These are phyloP conservation scores for Stenopsyche tienmushanensis DNA, from an alignment of 1,140 invertebrate genomes.

Conservation along the genomic window DNA sequence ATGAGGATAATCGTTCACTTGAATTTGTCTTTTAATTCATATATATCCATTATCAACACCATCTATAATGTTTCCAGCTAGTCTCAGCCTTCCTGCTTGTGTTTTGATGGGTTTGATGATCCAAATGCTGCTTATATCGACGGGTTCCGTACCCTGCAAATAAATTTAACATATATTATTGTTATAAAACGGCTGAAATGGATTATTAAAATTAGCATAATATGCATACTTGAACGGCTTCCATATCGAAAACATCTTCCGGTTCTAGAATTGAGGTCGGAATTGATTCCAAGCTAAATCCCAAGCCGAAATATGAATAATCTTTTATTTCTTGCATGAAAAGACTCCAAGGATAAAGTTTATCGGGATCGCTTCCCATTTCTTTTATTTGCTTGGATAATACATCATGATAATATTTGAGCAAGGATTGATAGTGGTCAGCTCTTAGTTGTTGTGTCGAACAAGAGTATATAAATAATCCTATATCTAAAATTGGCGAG, in stretches of 20 bases:
- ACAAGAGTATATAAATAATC: slow-evolving; percentile 64
- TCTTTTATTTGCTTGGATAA: slow-evolving; percentile 57
- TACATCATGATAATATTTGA: slow-evolving; percentile 59
- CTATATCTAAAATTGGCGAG: slow-evolving; percentile 61
- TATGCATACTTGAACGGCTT: slow-evolving; percentile 11
- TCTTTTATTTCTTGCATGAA: slow-evolving; percentile 59
- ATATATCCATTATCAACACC: slow-evolving; percentile 64
- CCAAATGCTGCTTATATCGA: slow-evolving; percentile 58
- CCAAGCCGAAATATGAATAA: slow-evolving; percentile 62
- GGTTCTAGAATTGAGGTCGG: slow-evolving; percentile 61
- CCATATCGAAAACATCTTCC: slow-evolving; percentile 61
- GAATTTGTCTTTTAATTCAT: no score
- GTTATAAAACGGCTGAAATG: no score
- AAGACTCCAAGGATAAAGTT: slow-evolving; percentile 57
- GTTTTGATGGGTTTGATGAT: slow-evolving; percentile 56
- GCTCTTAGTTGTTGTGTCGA: slow-evolving; percentile 59
- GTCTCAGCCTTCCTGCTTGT: slow-evolving; percentile 55
- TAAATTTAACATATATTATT: no score
- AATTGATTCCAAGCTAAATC: slow-evolving; percentile 64
- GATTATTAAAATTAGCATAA: not conserved
- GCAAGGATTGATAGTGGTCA: slow-evolving; percentile 58
- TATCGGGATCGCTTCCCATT: slow-evolving; percentile 61
- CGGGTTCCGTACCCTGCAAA: slow-evolving; percentile 52
- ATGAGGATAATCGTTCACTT: no score
- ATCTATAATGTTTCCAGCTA: slow-evolving; percentile 65